phyloP scores from a whole-genome alignment of 2,888 invertebrate species.

The Drosophila meridionalis region DNA sequence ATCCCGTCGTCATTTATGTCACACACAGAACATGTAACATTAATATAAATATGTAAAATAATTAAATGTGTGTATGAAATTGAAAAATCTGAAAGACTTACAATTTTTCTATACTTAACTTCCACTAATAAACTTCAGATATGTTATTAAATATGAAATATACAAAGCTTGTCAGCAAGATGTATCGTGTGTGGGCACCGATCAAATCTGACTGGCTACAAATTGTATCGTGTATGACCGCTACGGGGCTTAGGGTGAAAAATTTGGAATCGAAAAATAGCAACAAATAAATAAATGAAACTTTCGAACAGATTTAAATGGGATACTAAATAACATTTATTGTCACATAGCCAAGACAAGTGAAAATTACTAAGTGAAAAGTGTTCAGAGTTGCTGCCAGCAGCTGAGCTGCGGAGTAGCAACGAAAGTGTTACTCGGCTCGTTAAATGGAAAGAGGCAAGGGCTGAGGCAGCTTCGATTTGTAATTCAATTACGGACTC shows the following conservation, averaged over 20 bases:
- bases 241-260: constrained; percentile 46
- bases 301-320: constrained; percentile 29
- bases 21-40: neutral
- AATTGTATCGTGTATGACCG: constrained; percentile 31
- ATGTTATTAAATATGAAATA: neutral
- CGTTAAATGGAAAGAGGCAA: constrained; percentile 48
- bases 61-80: neutral
- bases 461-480: constrained; percentile 54
- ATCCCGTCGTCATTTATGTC: neutral
- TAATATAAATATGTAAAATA: too few species aligned
- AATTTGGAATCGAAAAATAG: constrained; percentile 59
- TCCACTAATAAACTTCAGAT: too few species aligned
- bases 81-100: too few species aligned
- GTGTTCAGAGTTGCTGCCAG: constrained; percentile 33
- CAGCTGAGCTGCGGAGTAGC: constrained; percentile 55
- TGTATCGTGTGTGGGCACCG: constrained; percentile 13
- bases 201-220: neutral
- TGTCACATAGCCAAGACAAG: neutral
- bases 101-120: neutral
- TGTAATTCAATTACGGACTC: constrained; percentile 67
- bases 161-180: neutral
- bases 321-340: constrained; percentile 17
- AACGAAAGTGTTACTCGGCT: constrained; percentile 29
- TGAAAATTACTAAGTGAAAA: constrained; percentile 13
- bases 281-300: constrained; percentile 54